A percentile compares a stretch with the other conserved stretches of the same genome.
Evolutionary conservation across 2,888 invertebrate species (phyloP).

Genomic region (Tipula unca): DNA sequence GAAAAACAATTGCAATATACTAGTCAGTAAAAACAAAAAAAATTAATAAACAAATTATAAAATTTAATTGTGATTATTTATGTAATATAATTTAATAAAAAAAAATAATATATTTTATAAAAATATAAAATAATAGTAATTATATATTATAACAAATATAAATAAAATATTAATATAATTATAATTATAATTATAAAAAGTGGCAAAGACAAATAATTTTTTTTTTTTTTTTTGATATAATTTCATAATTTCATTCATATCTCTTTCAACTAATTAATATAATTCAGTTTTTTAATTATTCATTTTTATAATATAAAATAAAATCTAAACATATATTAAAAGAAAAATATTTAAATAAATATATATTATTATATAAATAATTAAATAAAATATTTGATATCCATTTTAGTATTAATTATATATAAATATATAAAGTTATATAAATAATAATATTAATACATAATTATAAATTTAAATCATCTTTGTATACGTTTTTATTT

Average conservation of each 20-base stretch:
- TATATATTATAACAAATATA: neutral
- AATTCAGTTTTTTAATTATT: neutral
- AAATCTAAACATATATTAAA: neutral
- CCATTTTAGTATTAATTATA: neutral
- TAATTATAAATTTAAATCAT: neutral
- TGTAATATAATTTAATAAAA: neutral
- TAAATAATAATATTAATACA: neutral
- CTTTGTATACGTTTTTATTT: neutral
- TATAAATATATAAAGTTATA: neutral
- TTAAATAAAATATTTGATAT: neutral
- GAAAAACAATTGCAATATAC: neutral
- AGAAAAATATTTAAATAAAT: neutral
- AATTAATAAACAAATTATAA: neutral
- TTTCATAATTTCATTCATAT: neutral
- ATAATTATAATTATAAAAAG: neutral
- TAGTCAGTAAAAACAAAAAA: neutral
- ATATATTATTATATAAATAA: neutral
- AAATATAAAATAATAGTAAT: slow-evolving; percentile 2
- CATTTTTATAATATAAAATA: neutral
- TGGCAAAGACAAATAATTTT: neutral
- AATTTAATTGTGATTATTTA: neutral
- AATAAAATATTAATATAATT: neutral
- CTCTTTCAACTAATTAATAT: neutral
- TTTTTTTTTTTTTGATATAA: neutral
- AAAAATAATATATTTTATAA: neutral